These are phyloP conservation scores for Cassiopea xamachana DNA, from an alignment of 30 jellyfish, hydroid and myxozoan species.

Conservation along the genomic window DNA sequence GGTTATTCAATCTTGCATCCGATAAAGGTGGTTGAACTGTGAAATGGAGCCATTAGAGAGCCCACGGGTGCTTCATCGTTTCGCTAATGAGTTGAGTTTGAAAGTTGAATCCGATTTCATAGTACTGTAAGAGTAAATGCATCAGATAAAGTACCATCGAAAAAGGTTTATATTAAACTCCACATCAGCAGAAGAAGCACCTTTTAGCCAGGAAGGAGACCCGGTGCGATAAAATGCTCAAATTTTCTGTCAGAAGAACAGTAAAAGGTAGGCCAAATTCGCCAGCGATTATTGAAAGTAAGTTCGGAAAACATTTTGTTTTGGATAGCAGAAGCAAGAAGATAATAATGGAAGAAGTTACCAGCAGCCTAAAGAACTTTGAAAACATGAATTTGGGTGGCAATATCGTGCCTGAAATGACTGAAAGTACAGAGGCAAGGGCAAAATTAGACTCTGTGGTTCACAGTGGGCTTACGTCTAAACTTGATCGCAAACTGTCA, in stretches of 20 bases:
- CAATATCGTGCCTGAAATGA: background rate
- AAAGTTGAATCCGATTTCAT: background rate
- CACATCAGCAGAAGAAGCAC: background rate
- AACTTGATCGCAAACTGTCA: background rate
- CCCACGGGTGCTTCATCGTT: no score
- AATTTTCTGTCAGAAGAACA: background rate
- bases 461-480: background rate
- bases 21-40: background rate
- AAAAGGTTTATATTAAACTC: background rate
- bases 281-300: background rate
- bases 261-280: background rate
- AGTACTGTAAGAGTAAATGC: background rate
- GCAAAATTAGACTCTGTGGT: background rate
- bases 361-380: background rate
- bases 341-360: background rate
- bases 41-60: background rate
- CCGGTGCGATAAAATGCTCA: background rate
- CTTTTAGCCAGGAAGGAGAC: background rate
- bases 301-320: background rate
- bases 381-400: background rate
- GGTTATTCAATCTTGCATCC: background rate
- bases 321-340: background rate
- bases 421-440: background rate
- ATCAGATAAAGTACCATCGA: background rate
- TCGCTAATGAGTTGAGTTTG: no score